Conservation (phyloP, 2,888 invertebrate species). For the Papilio protenor region DNA sequence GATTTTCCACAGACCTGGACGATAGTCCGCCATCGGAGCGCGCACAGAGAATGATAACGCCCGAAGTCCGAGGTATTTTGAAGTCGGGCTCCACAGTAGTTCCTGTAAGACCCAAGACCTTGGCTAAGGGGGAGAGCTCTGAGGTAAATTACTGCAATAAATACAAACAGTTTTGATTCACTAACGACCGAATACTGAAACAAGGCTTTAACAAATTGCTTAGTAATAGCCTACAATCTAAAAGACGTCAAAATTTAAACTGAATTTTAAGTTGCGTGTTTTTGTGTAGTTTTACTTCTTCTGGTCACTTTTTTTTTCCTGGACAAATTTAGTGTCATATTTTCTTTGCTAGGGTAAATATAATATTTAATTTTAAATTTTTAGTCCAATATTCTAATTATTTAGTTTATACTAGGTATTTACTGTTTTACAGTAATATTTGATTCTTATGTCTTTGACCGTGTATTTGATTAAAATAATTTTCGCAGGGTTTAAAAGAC, state of each 20-base stretch:
- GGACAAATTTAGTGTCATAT: not conserved
- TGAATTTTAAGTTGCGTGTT: no score
- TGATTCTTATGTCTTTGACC: not conserved
- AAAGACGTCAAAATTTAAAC: no score
- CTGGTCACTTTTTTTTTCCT: no score
- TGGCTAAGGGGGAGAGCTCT: slow-evolving; percentile 81
- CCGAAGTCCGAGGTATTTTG: slow-evolving; percentile 82
- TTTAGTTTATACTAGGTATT: no score
- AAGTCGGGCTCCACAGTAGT: slow-evolving; percentile 80
- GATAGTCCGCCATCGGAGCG: slow-evolving; percentile 78
- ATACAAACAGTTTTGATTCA: not conserved
- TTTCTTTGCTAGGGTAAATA: no score
- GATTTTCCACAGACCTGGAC: slow-evolving; percentile 68
- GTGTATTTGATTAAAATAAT: not conserved
- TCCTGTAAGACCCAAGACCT: slow-evolving; percentile 68
- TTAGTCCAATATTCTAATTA: no score
- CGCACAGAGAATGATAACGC: slow-evolving; percentile 82
- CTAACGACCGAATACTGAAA: no score
- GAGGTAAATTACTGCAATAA: slow-evolving; percentile 65
- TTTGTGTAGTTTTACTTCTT: no score
- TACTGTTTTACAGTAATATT: no score
- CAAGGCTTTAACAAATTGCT: no score
- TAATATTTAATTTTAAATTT: no score
- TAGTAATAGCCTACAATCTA: no score
- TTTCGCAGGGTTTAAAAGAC: slow-evolving; percentile 78